Base-by-base conservation (phyloP, 2,797 vertebrate species). In the Crocodylus rhombifer region DNA sequence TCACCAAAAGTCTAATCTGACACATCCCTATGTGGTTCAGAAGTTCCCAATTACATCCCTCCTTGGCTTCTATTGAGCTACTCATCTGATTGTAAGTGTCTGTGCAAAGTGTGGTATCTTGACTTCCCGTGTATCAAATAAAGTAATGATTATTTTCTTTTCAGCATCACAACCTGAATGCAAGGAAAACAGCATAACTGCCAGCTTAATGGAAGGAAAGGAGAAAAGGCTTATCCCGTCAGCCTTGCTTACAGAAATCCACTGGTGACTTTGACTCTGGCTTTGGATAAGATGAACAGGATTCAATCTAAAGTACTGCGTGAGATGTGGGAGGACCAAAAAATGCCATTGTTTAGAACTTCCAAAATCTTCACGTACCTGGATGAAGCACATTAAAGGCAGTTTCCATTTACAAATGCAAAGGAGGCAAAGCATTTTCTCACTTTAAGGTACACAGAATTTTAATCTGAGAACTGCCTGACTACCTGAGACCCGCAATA, bases 181-280 rank as follows among this genome's bases (percentile, higher is more conserved):
- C 76, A 84, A 90, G 78, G 86, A 92, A 92, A 92, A 86, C 5
- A 20, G 51, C 81, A 76, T 76, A 88, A 42, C 58, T 92, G 77
- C 64, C 82, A 36, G 21, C 62, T 89, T 78, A n/a, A 21, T 79
- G 77, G 77, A 61, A 94, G 84, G 88, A 16, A 51, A 87, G 80
- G 62, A 56, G 30, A 14, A 26, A 11, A 69, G 10, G 87, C 92
- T 89, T 51, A 25, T 83, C 62, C 87, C 82, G 14, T 60, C 86
- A 67, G 1, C 92, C 25, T 86, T 20, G 11, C 30, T 73, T 10
- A 23, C n/a, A 87, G 4, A 77, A 87, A 75, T 5, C 4, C 90
- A 82, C 63, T 17, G 14, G 14, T 85, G 77, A 75, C 30, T 83
- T 33, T 18, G 78, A 75, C 88, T 36, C 71, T 67, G 91, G 69